Conservation (phyloP, 2,797 vertebrate genomes). For the Echeneis naucrates region DNA sequence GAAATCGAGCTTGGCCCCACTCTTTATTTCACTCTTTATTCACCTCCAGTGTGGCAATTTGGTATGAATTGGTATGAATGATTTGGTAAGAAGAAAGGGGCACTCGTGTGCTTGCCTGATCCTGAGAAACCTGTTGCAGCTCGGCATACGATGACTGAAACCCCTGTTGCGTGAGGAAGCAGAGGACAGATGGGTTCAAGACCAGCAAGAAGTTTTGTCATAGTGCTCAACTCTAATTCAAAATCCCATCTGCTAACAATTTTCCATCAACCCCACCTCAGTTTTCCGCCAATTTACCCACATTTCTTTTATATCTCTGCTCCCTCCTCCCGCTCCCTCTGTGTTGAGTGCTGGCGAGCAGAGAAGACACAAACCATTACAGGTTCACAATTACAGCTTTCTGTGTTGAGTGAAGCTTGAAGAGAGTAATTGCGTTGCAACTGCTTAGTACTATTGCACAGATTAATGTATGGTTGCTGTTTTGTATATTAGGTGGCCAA, state of each 20-base stretch:
- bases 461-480: not conserved
- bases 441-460: not conserved
- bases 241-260: conserved; percentile 30
- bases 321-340: not conserved
- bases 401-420: conserved; percentile 32
- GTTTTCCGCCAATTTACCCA: conserved; percentile 24
- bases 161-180: not conserved
- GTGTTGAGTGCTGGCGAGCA: conserved; percentile 3
- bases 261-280: not conserved
- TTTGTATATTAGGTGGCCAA: not conserved
- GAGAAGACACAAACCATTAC: conserved; percentile 34
- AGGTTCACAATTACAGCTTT: conserved; percentile 58
- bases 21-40: too few relatives aligned
- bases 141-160: conserved; percentile 31
- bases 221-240: conserved; percentile 14
- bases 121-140: too few relatives aligned
- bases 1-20: too few relatives aligned
- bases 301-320: not conserved
- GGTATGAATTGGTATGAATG: too few relatives aligned
- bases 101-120: conserved; percentile 3
- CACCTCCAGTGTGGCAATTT: too few relatives aligned
- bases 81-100: not conserved
- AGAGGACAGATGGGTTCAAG: not conserved
- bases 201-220: not conserved
- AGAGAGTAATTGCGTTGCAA: conserved; percentile 48